A percentile compares a stretch with the other conserved stretches of the same genome.
These are phyloP conservation scores for Polydrusus pterygomalis DNA, from an alignment of 2,888 invertebrate genomes.

Conservation along the genomic window DNA sequence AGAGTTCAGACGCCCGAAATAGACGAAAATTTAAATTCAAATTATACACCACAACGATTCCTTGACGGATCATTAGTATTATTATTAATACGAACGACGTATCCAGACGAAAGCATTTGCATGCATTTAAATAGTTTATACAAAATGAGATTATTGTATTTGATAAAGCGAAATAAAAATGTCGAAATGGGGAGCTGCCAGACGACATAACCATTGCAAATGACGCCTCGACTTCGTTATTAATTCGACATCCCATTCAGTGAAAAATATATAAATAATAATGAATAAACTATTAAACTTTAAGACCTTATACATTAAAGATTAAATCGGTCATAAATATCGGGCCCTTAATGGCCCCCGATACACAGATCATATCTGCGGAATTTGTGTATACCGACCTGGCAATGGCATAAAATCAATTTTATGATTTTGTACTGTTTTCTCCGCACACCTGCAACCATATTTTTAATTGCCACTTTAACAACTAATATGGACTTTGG, in stretches of 20 bases:
- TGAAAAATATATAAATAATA: constrained; percentile 63
- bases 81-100: constrained; percentile 54
- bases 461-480: constrained; percentile 68
- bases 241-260: constrained; percentile 52
- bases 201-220: constrained; percentile 54
- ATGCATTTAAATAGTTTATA: constrained; percentile 55
- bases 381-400: constrained; percentile 66
- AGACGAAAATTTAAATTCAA: constrained; percentile 51
- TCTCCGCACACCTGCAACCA: constrained; percentile 67
- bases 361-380: constrained; percentile 68
- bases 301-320: constrained; percentile 69
- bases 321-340: constrained; percentile 69
- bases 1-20: constrained; percentile 32
- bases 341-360: constrained; percentile 64
- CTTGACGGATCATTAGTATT: constrained; percentile 53
- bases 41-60: constrained; percentile 47
- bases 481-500: constrained; percentile 62
- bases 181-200: constrained; percentile 39
- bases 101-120: constrained; percentile 54
- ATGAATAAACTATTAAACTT: constrained; percentile 68
- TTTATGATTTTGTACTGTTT: constrained; percentile 66
- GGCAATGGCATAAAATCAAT: constrained; percentile 68
- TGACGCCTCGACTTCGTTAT: constrained; percentile 41
- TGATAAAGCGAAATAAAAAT: constrained; percentile 48
- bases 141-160: constrained; percentile 54